A percentile compares a stretch with the other conserved stretches of the same genome.
Evolutionary conservation across 53 echinoderm and acorn worm species (phyloP).

Genomic region (Henricia sp.): DNA sequence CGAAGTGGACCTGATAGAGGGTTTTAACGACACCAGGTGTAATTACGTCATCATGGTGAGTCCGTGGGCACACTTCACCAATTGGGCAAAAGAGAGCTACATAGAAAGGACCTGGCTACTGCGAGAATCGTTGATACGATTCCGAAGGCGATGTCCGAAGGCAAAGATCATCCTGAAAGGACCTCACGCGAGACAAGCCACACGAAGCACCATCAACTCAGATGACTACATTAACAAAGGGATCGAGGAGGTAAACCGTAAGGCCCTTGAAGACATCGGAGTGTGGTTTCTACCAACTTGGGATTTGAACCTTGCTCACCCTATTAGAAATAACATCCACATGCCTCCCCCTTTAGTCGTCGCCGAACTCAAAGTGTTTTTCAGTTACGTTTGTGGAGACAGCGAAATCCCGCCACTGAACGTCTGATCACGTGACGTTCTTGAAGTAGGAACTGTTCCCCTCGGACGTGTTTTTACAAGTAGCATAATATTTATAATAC

Average conservation of each 20-base stretch:
- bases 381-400: constrained; percentile 21
- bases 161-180: constrained; percentile 62
- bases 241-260: constrained; percentile 43
- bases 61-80: constrained; percentile 68
- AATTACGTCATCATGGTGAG: constrained; percentile 36
- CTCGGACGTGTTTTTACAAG: too few relatives aligned
- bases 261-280: constrained; percentile 46
- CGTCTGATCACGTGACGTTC: too few relatives aligned
- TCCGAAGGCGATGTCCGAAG: constrained; percentile 51
- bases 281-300: constrained; percentile 65
- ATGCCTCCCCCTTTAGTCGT: constrained; percentile 16
- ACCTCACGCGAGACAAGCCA: constrained; percentile 47
- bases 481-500: too few relatives aligned
- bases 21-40: constrained; percentile 47
- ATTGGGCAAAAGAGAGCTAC: constrained; percentile 63
- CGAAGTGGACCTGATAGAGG: constrained; percentile 45
- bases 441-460: too few relatives aligned
- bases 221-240: constrained; percentile 18
- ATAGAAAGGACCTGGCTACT: constrained; percentile 51
- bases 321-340: not conserved
- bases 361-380: constrained; percentile 38
- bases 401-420: not conserved
- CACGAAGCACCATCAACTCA: constrained; percentile 18
- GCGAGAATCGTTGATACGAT: constrained; percentile 32
- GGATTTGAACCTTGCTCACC: constrained; percentile 60